Evolutionary conservation across 2,797 vertebrate species (phyloP), one percentile per base, ranked within the genome.

Genomic region (Onychomys arenicola): DNA sequence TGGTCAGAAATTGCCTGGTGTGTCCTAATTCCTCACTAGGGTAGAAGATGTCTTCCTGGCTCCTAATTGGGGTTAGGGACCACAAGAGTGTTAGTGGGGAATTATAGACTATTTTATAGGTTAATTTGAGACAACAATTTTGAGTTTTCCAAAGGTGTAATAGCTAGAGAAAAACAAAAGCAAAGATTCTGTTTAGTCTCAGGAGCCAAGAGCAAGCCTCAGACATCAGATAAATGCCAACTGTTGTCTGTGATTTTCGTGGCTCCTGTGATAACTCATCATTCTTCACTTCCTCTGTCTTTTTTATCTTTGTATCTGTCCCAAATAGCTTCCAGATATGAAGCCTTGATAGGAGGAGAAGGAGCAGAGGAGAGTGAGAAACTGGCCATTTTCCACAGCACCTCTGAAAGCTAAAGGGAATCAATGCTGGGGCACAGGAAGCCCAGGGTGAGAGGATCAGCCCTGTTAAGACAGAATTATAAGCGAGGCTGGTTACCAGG

Each of bases 271-370:
- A 80, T 1, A 5, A 29, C 34, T 82, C 17, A 25, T 92, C 82
- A 67, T 81, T 40, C 40, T 85, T 65, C 92, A 29, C 29, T 77
- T n/a, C 67, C 52, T 57, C 52, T 89, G 19, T 84, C 71, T 77
- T 65, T 89, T 52, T 55, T 40, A 13, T 84, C 25, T 43, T 71
- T 82, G 23, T 25, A 25, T 84, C 13, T 80, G 57, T 91, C 32
- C 78, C 75, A 46, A 76, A 93, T 76, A 94, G 77, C 89, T 94
- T 81, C 63, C 89, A 88, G 84, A 93, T 69, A 10, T 85, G 46
- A 78, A 69, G 27, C 0, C 1, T 5, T 43, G 69, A 52, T 75
- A 63, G 21, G 83, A 49, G 59, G 63, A 81, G 34, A 69, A 9
- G 16, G 34, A 63, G 46, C 0, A 84, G 27, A 7, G 17, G 27